Conservation (phyloP, 2,888 invertebrate species). For the Toxonevra muliebris region DNA sequence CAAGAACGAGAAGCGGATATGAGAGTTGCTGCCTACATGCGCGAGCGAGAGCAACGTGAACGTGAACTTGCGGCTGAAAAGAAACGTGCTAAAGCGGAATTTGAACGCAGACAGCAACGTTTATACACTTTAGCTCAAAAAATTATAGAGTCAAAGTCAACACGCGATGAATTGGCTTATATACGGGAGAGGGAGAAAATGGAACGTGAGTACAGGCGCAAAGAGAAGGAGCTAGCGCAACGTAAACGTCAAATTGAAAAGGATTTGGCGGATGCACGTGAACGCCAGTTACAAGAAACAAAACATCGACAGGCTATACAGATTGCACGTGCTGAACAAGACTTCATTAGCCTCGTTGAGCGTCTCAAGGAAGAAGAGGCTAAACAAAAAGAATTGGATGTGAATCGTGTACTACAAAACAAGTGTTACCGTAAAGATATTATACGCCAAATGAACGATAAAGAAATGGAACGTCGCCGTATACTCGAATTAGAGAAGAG, state of each 20-base stretch:
- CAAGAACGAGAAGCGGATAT: conserved; percentile 62
- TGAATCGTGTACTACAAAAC: conserved; percentile 49
- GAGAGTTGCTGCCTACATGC: conserved; percentile 61
- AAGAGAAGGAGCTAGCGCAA: conserved; percentile 58
- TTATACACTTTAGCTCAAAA: conserved; percentile 58
- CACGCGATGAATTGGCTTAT: conserved; percentile 58
- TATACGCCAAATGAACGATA: conserved; percentile 61
- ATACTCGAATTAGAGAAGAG: conserved; percentile 52
- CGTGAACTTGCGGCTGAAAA: conserved; percentile 55
- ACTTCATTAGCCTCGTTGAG: conserved; percentile 56
- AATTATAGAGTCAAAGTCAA: conserved; percentile 53
- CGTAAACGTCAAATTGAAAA: conserved; percentile 56
- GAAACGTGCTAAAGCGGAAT: conserved; percentile 56
- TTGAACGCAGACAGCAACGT: conserved; percentile 61
- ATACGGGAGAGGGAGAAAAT: conserved; percentile 61
- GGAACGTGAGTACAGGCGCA: conserved; percentile 62
- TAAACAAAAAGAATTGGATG: conserved; percentile 52
- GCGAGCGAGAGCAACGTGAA: conserved; percentile 58
- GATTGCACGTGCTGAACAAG: conserved; percentile 60
- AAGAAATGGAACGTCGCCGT: conserved; percentile 57
- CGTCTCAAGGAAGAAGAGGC: conserved; percentile 59
- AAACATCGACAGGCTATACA: conserved; percentile 60
- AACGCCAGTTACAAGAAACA: conserved; percentile 57
- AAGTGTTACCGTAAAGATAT: conserved; percentile 60
- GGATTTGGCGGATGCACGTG: conserved; percentile 55